Conservation (phyloP, 2,797 vertebrate genomes). For the Paratrypauchen microcephalus region DNA sequence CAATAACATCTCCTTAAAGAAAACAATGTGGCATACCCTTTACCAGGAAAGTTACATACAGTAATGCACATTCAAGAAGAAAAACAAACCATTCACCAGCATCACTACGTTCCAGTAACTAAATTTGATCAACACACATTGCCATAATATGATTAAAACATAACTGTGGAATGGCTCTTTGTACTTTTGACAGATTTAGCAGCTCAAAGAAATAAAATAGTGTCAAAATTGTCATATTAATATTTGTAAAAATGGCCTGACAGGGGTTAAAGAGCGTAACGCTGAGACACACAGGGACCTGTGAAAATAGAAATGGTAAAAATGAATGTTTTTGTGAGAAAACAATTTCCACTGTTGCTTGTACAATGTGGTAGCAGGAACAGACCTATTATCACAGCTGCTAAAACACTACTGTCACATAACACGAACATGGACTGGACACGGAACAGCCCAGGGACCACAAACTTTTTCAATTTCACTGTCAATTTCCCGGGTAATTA, state of each 20-base stretch:
- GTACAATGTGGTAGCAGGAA: slow-evolving; percentile 31
- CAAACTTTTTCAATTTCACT: slow-evolving; percentile 89
- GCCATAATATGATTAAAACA: no score
- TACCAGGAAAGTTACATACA: no score
- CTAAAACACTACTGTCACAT: slow-evolving; percentile 66
- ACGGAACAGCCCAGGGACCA: slow-evolving; percentile 64
- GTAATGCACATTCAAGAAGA: no score
- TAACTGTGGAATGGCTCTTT: no score
- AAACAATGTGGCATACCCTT: no score
- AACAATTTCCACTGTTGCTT: slow-evolving; percentile 44
- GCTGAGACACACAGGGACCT: slow-evolving; percentile 20
- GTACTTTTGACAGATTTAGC: no score
- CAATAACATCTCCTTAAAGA: no score
- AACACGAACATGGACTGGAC: slow-evolving; percentile 50
- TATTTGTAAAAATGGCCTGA: neutral
- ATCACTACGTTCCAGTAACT: neutral
- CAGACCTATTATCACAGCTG: slow-evolving; percentile 54
- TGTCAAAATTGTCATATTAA: neutral
- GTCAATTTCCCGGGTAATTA: slow-evolving; percentile 88
- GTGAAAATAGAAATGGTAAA: slow-evolving; percentile 17
- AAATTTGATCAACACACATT: neutral
- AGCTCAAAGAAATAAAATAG: no score
- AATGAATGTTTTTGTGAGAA: slow-evolving; percentile 44
- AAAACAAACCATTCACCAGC: neutral
- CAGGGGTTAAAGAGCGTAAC: neutral